Percentiles rank a stretch among this genome's conserved stretches.
phyloP scores from a whole-genome alignment of 2,113 vertebrate species.

The Jaculus jaculus region DNA sequence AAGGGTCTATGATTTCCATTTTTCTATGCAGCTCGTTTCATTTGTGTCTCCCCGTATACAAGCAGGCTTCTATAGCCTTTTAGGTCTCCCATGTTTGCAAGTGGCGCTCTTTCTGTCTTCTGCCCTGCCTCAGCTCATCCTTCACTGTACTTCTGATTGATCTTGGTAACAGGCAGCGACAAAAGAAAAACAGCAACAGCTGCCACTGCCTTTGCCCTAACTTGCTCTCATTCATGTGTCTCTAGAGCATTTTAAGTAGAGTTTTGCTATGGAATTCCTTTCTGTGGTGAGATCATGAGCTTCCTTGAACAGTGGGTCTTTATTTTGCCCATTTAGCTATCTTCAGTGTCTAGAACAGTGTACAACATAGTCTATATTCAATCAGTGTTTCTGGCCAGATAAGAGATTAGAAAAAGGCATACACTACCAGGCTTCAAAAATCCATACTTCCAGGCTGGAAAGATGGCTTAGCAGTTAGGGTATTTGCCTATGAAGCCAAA shows the following conservation, averaged over 20 bases:
- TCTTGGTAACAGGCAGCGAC: not conserved
- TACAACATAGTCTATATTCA: not conserved
- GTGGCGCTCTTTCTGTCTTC: not conserved
- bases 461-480: too few species aligned
- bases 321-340: not conserved
- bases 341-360: not conserved
- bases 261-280: not conserved
- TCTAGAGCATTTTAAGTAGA: not conserved
- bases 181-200: not conserved
- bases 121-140: not conserved
- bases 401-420: not conserved
- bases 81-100: not conserved
- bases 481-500: too few species aligned
- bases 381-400: not conserved
- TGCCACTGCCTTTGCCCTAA: not conserved
- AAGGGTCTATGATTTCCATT: not conserved
- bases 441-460: too few species aligned
- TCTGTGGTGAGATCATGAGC: not conserved
- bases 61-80: not conserved
- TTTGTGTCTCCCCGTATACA: not conserved
- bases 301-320: not conserved
- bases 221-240: not conserved
- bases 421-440: not conserved
- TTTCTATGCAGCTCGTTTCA: not conserved
- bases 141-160: not conserved